Conservation (phyloP, 1,140 invertebrate genomes). For the Triops longicaudatus region DNA sequence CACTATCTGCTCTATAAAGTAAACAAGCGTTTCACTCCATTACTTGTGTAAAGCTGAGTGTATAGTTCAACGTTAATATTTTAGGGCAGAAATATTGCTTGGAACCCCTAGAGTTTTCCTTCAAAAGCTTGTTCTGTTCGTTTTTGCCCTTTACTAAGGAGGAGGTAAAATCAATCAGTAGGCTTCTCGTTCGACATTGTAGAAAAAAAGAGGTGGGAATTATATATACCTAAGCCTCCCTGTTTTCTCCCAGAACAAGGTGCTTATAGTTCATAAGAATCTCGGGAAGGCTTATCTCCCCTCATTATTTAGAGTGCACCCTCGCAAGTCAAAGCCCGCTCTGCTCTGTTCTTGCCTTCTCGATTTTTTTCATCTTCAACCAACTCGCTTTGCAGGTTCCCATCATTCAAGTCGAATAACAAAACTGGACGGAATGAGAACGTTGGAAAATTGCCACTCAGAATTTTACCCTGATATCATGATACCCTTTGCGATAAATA, state of each 20-base stretch:
- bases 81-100: no score
- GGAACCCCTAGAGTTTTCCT: no score
- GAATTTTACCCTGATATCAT: background rate
- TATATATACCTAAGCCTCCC: background rate
- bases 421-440: conserved; percentile 7
- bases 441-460: conserved; percentile 11
- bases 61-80: no score
- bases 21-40: no score
- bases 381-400: background rate
- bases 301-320: conserved; percentile 15
- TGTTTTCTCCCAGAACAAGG: conserved; percentile 1
- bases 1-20: no score
- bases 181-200: background rate
- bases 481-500: background rate
- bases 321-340: conserved; percentile 3
- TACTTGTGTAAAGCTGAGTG: no score
- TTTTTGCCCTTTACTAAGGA: background rate
- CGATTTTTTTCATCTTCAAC: background rate
- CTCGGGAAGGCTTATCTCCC: background rate
- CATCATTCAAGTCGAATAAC: background rate
- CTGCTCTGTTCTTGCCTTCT: background rate
- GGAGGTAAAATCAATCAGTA: background rate
- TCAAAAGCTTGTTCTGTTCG: no score
- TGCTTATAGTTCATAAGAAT: conserved; percentile 12
- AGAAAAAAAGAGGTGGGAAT: background rate